Conservation (phyloP, 2,113 vertebrate species). For the Percina caprodes region DNA sequence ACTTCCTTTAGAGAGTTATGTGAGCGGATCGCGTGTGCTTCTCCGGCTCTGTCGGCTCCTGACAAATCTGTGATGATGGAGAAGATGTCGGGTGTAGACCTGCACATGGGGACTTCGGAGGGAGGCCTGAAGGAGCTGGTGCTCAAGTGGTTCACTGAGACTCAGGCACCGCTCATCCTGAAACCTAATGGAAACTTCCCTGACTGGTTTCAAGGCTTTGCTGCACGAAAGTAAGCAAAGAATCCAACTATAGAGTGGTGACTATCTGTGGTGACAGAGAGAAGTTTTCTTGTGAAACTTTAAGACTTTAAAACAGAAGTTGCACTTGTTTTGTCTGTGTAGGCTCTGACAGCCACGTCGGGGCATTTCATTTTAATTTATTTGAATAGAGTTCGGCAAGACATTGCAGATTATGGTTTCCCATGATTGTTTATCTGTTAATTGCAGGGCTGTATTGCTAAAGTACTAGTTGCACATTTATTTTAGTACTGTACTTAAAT, state of each 20-base stretch:
- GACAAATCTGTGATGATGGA: conserved; percentile 68
- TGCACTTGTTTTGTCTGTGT: neutral
- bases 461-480: neutral
- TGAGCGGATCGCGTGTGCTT: neutral
- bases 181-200: conserved; percentile 83
- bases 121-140: conserved; percentile 84
- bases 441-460: neutral
- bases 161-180: conserved; percentile 83
- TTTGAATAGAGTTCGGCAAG: neutral
- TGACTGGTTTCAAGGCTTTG: conserved; percentile 90
- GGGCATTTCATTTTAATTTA: neutral
- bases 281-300: neutral
- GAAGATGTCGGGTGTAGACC: conserved; percentile 14
- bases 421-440: neutral
- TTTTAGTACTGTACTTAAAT: neutral
- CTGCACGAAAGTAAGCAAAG: conserved; percentile 86
- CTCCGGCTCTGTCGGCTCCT: neutral
- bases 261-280: neutral
- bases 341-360: neutral
- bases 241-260: neutral
- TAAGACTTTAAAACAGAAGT: fast-evolving
- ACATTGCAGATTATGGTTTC: too few species aligned
- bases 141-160: conserved; percentile 87
- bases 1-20: conserved; percentile 22
- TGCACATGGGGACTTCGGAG: conserved; percentile 26